Conservation (phyloP, 2,888 invertebrate species). For the Hyposoter didymator region DNA sequence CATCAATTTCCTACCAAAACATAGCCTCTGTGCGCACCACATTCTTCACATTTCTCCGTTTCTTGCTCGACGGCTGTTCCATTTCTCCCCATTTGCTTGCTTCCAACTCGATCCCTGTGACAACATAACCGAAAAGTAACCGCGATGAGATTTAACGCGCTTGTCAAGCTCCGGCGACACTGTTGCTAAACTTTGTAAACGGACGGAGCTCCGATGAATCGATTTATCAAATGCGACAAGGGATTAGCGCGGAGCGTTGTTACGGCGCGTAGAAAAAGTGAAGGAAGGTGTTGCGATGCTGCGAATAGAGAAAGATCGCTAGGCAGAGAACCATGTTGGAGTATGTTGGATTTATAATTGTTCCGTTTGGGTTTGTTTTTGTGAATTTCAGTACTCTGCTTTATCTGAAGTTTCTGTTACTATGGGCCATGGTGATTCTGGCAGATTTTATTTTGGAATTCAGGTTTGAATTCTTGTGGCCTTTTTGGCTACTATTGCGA, state of each 20-base stretch:
- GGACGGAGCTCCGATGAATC: not conserved
- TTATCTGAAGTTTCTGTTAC: conserved; percentile 97
- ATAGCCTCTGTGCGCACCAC: not conserved
- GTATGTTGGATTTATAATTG: not conserved
- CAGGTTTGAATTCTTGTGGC: conserved; percentile 99
- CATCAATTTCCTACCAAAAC: not conserved
- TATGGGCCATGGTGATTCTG: conserved; percentile 97
- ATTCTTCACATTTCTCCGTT: not conserved
- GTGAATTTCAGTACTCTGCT: conserved; percentile 91
- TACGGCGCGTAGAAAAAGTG: not conserved
- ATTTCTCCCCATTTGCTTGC: not conserved
- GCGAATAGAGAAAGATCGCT: not conserved
- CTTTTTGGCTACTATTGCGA: conserved; percentile 97
- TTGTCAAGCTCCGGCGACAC: not conserved
- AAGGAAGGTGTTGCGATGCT: not conserved
- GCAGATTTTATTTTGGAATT: conserved; percentile 99
- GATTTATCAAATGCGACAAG: too few relatives aligned
- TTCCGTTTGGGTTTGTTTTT: not conserved
- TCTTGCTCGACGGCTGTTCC: not conserved
- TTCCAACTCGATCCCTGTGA: not conserved
- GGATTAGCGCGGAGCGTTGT: too few relatives aligned
- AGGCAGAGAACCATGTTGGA: not conserved
- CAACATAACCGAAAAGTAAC: not conserved
- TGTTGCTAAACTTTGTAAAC: not conserved
- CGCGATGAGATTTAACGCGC: not conserved